These are phyloP conservation scores for Myiozetetes cayanensis DNA, from an alignment of 2,113 vertebrate species.

Conservation along the genomic window DNA sequence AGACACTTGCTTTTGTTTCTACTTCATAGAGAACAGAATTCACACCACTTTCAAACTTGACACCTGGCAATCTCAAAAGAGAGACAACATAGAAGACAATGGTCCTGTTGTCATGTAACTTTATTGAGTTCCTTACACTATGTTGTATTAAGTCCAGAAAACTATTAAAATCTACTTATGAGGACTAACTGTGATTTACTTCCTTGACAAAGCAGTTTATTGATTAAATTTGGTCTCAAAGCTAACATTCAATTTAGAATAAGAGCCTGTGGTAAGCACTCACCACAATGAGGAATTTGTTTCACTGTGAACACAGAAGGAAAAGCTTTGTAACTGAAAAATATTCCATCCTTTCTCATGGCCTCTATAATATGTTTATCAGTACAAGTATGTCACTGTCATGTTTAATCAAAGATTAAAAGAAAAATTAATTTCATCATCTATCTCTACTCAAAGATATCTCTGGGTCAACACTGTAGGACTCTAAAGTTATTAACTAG, in stretches of 20 bases:
- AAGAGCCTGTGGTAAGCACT: neutral
- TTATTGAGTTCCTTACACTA: neutral
- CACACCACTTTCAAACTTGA: neutral
- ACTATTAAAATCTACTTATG: neutral
- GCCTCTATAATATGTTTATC: neutral
- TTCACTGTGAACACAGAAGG: neutral
- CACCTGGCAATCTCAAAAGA: neutral
- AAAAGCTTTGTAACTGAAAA: neutral
- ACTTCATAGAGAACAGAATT: neutral
- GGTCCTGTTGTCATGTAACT: neutral
- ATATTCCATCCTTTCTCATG: neutral
- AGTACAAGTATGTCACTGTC: neutral
- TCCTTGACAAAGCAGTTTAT: neutral
- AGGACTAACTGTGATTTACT: neutral
- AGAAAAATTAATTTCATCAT: conserved; percentile 34
- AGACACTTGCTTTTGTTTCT: neutral
- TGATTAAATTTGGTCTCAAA: neutral
- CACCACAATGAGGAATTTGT: neutral
- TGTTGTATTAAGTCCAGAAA: neutral
- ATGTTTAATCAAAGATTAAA: conserved; percentile 34
- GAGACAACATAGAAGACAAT: neutral
- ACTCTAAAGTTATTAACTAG: conserved; percentile 50
- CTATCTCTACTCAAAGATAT: neutral
- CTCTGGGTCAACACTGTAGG: conserved; percentile 36
- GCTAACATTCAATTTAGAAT: neutral